These are phyloP conservation scores for Thripadectes ignobilis DNA, from an alignment of 2,797 vertebrate species.

Conservation along the genomic window DNA sequence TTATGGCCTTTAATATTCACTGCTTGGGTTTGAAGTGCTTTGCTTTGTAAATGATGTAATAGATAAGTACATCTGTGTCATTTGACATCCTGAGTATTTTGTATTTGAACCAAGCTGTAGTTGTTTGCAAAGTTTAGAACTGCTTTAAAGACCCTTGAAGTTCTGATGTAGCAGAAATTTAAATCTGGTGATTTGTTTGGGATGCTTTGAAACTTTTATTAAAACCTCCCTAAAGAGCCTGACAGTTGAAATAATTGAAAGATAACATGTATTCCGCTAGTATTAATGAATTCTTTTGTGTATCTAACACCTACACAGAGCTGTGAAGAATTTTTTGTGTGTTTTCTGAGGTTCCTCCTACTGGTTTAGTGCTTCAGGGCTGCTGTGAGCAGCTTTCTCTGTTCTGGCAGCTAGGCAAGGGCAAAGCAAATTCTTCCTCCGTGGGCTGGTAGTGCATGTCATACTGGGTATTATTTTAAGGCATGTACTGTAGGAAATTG, in stretches of 20 bases:
- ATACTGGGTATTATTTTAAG: neutral
- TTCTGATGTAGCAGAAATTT: neutral
- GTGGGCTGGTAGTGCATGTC: neutral
- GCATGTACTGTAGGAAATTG: neutral
- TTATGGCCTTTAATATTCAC: conserved; percentile 42
- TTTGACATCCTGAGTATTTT: neutral
- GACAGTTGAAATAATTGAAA: neutral
- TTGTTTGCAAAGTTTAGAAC: neutral
- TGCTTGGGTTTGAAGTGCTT: conserved; percentile 45
- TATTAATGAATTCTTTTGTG: neutral
- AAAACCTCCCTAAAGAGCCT: neutral
- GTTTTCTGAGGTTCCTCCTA: neutral
- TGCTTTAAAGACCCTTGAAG: neutral
- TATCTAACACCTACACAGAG: neutral
- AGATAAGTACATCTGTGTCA: conserved; percentile 33
- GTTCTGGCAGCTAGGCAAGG: neutral
- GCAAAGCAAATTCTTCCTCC: neutral
- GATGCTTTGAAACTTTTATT: neutral
- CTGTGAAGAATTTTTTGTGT: neutral
- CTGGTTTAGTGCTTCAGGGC: neutral
- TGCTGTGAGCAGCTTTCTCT: conserved; percentile 2
- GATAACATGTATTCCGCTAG: neutral
- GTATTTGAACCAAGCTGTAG: neutral
- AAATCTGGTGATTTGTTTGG: neutral
- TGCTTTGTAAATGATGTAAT: conserved; percentile 51